Evolutionary conservation across 2,113 vertebrate species (phyloP).

Genomic region (Colistium nudipinnis): DNA sequence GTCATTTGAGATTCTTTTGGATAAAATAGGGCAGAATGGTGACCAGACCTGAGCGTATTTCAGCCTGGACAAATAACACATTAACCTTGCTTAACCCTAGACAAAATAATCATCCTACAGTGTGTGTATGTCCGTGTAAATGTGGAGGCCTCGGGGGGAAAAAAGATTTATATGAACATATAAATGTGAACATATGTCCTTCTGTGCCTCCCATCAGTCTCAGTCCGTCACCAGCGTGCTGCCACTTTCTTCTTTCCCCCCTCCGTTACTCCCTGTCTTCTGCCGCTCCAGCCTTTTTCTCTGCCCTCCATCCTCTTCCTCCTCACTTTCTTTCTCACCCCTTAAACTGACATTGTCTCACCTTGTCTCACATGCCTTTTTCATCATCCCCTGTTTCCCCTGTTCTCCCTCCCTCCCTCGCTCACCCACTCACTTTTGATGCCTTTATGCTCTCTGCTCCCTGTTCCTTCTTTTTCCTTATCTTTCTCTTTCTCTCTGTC

Average conservation of each 20-base stretch:
- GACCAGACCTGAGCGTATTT: too few species aligned
- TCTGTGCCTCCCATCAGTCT: conserved; percentile 1
- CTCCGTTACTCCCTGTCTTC: conserved; percentile 43
- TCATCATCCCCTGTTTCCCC: conserved; percentile 12
- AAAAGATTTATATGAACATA: too few species aligned
- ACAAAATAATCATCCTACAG: background rate
- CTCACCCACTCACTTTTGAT: conserved; percentile 6
- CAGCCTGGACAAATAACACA: too few species aligned
- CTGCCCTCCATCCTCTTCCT: conserved; percentile 19
- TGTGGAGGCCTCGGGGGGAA: background rate
- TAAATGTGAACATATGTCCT: background rate
- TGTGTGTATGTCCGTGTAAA: background rate
- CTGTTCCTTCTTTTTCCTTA: background rate
- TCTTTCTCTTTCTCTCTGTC: conserved; percentile 16
- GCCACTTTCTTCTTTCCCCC: conserved; percentile 40
- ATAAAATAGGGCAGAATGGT: too few species aligned
- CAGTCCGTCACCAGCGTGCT: conserved; percentile 25
- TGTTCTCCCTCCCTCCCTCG: background rate
- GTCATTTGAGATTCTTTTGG: too few species aligned
- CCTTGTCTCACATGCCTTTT: conserved; percentile 1
- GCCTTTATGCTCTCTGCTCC: conserved; percentile 25
- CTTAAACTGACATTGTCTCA: conserved; percentile 6
- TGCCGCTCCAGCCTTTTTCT: conserved; percentile 6
- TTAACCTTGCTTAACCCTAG: background rate
- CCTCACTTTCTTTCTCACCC: background rate